Base-by-base conservation (phyloP, 2,113 vertebrate species). In the Pipra filicauda region DNA sequence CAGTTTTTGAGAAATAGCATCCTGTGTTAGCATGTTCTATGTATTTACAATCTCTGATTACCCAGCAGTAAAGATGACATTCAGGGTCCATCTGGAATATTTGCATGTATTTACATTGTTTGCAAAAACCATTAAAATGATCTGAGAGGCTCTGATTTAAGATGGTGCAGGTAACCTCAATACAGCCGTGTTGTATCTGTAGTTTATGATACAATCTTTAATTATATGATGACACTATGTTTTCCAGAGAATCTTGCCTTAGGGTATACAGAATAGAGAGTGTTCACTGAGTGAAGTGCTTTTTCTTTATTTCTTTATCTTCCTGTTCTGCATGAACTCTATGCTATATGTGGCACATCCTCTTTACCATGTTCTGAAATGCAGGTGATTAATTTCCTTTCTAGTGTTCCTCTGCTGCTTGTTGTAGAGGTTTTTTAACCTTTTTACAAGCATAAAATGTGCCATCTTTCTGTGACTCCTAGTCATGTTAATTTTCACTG, bases 1-100 rank as follows among this genome's bases (percentile, higher is more conserved):
- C 92, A 90, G 26, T 51, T 94, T 94, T 89, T 95, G 92, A 97
- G 41, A 78, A 90, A 88, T 71, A 79, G 57, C 39, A 72, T 93
- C 22, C 44, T 94, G 19, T 58, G 65, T 70, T 91, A 93, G 79
- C 48, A 20, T 33, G 61, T 95, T 88, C 33, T 80, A 3, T 70
- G 46, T 86, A 62, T 92, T 93, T 95, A 46, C 13, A 22, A 58
- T 77, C 62, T 51, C 55, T 19, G 83, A 48, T 92, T 91, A 92
- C 19, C 30, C 9, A 77, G 82, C 71, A 78, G 41, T 96, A 90
- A 95, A 94, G 90, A 78, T 72, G 46, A 55, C 31, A 22, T 79
- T 89, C 51, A 57, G 44, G 90, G 88, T 69, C 64, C 33, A 30
- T 77, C 75, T 93, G 49, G 67, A 83, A 55, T 80, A 81, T 86